Conservation (phyloP, 2,888 invertebrate species). For the Apamea sordens region DNA sequence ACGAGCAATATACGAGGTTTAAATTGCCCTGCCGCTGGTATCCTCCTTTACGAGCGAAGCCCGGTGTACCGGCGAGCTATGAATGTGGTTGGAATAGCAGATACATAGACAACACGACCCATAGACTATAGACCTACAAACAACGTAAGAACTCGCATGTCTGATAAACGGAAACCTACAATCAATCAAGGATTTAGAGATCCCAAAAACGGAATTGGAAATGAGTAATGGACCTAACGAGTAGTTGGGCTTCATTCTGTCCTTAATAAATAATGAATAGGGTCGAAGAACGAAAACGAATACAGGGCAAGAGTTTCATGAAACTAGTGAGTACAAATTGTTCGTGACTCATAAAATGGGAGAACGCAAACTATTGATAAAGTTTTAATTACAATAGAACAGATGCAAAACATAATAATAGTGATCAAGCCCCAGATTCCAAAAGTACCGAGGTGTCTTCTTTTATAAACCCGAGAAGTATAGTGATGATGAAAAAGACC, state of each 20-base stretch:
- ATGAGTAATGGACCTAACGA: constrained; percentile 18
- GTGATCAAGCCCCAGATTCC: not conserved
- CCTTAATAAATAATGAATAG: constrained; percentile 32
- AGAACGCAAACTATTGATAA: constrained; percentile 25
- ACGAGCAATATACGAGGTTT: constrained; percentile 24
- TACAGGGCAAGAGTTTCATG: constrained; percentile 12
- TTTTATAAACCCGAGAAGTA: not conserved
- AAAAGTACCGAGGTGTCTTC: not conserved
- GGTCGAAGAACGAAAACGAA: constrained; percentile 33
- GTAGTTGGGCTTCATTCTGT: constrained; percentile 11
- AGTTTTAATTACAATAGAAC: constrained; percentile 3
- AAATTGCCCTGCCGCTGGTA: constrained; percentile 21
- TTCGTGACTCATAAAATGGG: constrained; percentile 22
- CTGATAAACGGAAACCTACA: constrained; percentile 7
- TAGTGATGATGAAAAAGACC: not conserved
- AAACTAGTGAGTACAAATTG: constrained; percentile 13
- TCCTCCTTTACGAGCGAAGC: constrained; percentile 23
- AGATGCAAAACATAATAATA: not conserved
- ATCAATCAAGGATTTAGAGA: not conserved
- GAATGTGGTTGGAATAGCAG: not conserved
- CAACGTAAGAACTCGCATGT: not conserved
- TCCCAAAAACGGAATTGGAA: constrained; percentile 25
- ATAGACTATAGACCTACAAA: not conserved
- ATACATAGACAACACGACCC: not conserved
- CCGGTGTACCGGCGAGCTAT: constrained; percentile 2